phyloP scores from a whole-genome alignment of 2,113 vertebrate genomes.

The Naja naja region DNA sequence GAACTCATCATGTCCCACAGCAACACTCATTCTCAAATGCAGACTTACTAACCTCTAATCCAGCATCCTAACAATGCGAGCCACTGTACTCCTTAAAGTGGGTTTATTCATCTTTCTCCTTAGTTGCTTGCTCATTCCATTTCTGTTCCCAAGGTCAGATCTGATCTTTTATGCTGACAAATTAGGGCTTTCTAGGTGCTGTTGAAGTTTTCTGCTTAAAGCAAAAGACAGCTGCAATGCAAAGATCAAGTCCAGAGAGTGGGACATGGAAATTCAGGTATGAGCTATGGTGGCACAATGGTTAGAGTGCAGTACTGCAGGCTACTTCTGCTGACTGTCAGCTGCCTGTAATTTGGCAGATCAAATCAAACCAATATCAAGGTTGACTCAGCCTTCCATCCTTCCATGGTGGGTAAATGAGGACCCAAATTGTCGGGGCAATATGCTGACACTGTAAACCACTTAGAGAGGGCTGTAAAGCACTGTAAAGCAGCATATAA shows the following conservation, averaged over 20 bases:
- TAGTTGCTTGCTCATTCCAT: background rate
- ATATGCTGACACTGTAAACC: too few relatives aligned
- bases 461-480: too few relatives aligned
- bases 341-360: too few relatives aligned
- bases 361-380: too few relatives aligned
- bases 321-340: too few relatives aligned
- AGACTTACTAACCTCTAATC: background rate
- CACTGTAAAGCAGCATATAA: too few relatives aligned
- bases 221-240: background rate
- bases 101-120: background rate
- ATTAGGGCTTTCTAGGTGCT: background rate
- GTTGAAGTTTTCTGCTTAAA: background rate
- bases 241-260: background rate
- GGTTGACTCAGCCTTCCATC: too few relatives aligned
- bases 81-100: background rate
- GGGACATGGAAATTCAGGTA: background rate
- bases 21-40: too few relatives aligned
- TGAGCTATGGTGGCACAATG: too few relatives aligned
- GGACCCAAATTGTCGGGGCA: too few relatives aligned
- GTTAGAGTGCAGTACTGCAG: too few relatives aligned
- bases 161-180: background rate
- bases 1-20: background rate
- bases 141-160: background rate
- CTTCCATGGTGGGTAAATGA: too few relatives aligned
- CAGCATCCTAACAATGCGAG: background rate